A percentile compares a stretch with the other conserved stretches of the same genome.
These are phyloP conservation scores for Siniperca obscura DNA, from an alignment of 2,797 vertebrate species.

Conservation along the genomic window DNA sequence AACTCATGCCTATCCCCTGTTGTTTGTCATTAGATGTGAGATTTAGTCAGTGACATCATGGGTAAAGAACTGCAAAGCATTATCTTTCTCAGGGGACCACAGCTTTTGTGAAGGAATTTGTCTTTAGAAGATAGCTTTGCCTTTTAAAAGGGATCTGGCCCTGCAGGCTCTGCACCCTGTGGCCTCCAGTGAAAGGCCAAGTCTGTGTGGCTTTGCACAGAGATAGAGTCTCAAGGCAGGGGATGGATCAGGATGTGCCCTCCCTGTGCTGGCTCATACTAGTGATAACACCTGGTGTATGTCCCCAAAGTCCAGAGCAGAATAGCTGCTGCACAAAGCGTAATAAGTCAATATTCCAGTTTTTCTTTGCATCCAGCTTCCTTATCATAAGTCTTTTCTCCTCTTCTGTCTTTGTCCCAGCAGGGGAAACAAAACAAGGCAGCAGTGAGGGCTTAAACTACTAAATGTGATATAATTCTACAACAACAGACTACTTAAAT, in stretches of 20 bases:
- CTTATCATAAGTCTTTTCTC: slow-evolving; percentile 55
- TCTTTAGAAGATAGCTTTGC: slow-evolving; percentile 68
- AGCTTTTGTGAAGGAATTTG: slow-evolving; percentile 75
- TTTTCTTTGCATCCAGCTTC: slow-evolving; percentile 58
- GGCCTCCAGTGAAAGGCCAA: slow-evolving; percentile 78
- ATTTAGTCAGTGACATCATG: slow-evolving; percentile 52
- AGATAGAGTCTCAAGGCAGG: slow-evolving; percentile 78
- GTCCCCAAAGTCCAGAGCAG: slow-evolving; percentile 64
- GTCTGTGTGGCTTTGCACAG: slow-evolving; percentile 73
- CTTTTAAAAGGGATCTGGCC: slow-evolving; percentile 76
- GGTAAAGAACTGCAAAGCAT: slow-evolving; percentile 54
- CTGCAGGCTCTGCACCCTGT: slow-evolving; percentile 66
- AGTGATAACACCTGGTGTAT: slow-evolving; percentile 74
- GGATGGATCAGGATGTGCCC: slow-evolving; percentile 62
- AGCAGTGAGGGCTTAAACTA: slow-evolving; percentile 7
- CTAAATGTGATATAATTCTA: slow-evolving; percentile 33
- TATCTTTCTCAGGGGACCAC: slow-evolving; percentile 60
- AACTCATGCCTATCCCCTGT: slow-evolving; percentile 27
- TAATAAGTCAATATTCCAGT: slow-evolving; percentile 65
- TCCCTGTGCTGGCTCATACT: slow-evolving; percentile 58
- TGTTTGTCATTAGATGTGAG: slow-evolving; percentile 59
- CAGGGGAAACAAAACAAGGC: slow-evolving; percentile 43
- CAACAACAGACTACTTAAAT: slow-evolving; percentile 13
- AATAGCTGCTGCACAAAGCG: slow-evolving; percentile 60
- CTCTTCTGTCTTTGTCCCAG: slow-evolving; percentile 40